Percentiles rank a stretch among this genome's conserved stretches.
Evolutionary conservation across 2,113 vertebrate species (phyloP).

Genomic region (Falcunculus frontatus): DNA sequence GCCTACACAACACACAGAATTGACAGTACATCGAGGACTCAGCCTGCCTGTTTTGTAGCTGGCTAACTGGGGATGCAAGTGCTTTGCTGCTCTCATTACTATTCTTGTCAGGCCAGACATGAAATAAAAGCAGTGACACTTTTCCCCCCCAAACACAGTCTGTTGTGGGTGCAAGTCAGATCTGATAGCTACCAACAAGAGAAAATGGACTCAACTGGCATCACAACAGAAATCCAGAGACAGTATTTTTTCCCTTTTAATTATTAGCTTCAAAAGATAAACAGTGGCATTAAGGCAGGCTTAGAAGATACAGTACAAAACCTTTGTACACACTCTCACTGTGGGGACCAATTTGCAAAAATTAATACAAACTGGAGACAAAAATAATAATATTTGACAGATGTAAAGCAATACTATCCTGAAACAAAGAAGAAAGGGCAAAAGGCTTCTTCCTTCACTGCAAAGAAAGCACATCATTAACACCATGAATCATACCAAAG

Average conservation of each 20-base stretch:
- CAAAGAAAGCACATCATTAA: background rate
- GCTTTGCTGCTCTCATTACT: background rate
- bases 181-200: background rate
- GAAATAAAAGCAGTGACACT: constrained; percentile 12
- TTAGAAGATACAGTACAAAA: constrained; percentile 13
- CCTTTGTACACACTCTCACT: background rate
- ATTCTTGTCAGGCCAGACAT: constrained; percentile 1
- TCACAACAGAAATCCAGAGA: background rate
- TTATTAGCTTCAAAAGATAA: constrained; percentile 53
- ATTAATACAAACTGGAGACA: background rate
- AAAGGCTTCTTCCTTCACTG: background rate
- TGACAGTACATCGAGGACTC: constrained; percentile 3
- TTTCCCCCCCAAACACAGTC: background rate
- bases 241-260: constrained; percentile 33
- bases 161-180: constrained; percentile 22
- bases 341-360: constrained; percentile 16
- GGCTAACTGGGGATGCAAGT: background rate
- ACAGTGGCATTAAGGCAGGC: background rate
- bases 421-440: background rate
- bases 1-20: background rate
- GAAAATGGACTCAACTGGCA: background rate
- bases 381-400: background rate
- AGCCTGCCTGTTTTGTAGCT: background rate
- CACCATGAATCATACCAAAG: background rate
- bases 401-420: background rate